Evolutionary conservation across 2,113 vertebrate genomes (phyloP).

Genomic region (Lates calcarifer): DNA sequence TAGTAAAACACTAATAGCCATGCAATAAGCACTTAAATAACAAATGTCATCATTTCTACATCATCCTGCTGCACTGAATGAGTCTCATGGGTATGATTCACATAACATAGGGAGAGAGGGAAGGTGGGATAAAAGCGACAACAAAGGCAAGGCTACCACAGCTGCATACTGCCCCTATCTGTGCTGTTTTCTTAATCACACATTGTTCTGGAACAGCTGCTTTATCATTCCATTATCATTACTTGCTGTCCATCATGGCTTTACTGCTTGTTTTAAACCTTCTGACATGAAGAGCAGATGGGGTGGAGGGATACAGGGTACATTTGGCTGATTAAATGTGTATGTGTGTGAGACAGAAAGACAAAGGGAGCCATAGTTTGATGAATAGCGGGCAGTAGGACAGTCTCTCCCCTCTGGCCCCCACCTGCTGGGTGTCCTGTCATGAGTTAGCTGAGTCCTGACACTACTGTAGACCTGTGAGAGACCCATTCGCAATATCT

Average conservation of each 20-base stretch:
- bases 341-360: slow-evolving; percentile 40
- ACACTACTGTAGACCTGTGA: slow-evolving; percentile 32
- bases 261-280: slow-evolving; percentile 51
- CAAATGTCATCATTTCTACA: slow-evolving; percentile 47
- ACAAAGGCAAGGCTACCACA: slow-evolving; percentile 20
- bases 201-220: slow-evolving; percentile 63
- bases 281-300: slow-evolving; percentile 59
- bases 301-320: slow-evolving; percentile 37
- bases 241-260: slow-evolving; percentile 66
- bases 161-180: slow-evolving; percentile 41
- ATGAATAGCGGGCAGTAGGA: slow-evolving; percentile 55
- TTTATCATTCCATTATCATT: slow-evolving; percentile 69
- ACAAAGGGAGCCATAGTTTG: slow-evolving; percentile 53
- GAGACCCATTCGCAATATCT: slow-evolving; percentile 18
- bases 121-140: slow-evolving; percentile 41
- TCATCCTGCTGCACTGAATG: slow-evolving; percentile 39
- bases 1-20: slow-evolving; percentile 17
- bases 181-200: slow-evolving; percentile 50
- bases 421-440: slow-evolving; percentile 56
- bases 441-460: slow-evolving; percentile 40
- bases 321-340: slow-evolving; percentile 68
- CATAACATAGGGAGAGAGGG: slow-evolving; percentile 22
- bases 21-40: slow-evolving; percentile 49
- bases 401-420: slow-evolving; percentile 52
- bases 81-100: slow-evolving; percentile 41